Base-by-base conservation (phyloP, 1,140 invertebrate genomes). In the Aphelenchoides fujianensis region DNA sequence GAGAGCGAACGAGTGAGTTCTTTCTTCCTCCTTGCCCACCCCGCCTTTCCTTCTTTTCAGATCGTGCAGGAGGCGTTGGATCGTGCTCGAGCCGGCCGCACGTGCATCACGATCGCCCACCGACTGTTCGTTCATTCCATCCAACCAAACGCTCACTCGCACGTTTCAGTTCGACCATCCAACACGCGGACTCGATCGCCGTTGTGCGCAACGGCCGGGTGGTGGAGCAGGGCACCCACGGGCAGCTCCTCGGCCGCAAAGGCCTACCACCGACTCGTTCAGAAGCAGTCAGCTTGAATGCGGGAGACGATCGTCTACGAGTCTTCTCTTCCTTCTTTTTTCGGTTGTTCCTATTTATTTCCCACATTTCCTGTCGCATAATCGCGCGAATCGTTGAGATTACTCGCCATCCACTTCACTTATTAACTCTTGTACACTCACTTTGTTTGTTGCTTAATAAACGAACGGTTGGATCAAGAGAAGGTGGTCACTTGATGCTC, bases 1-100 rank as follows among this genome's bases (percentile, higher is more conserved):
- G 91, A 92, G 77, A 93, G 92, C 70, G 93, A 95, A 86, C 89
- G 41, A 28, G 72, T 55, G n/a, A n/a, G n/a, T n/a, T n/a, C n/a
- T n/a, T n/a, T n/a, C n/a, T n/a, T n/a, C n/a, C n/a, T n/a, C n/a
- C n/a, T n/a, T n/a, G n/a, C n/a, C n/a, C n/a, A n/a, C n/a, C n/a
- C n/a, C n/a, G n/a, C n/a, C n/a, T n/a, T n/a, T n/a, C n/a, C n/a
- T n/a, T n/a, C n/a, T n/a, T 48, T 48, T 48, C 41, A 90, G 82
- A 87, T 92, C 28, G 80, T 82, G 0, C 80, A 82, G 75, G 66
- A 80, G 61, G 80, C 80, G 27, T 36, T 82, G 23, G 77, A 82
- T 35, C 37, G 57, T 12, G 74, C 70, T 32, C 27, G 70, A 16
- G 34, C 78, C 30, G 85, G 85, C 16, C 70, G 86, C 23, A 87